phyloP scores from a whole-genome alignment of 2,888 invertebrate species.

The Synergus umbraculus region DNA sequence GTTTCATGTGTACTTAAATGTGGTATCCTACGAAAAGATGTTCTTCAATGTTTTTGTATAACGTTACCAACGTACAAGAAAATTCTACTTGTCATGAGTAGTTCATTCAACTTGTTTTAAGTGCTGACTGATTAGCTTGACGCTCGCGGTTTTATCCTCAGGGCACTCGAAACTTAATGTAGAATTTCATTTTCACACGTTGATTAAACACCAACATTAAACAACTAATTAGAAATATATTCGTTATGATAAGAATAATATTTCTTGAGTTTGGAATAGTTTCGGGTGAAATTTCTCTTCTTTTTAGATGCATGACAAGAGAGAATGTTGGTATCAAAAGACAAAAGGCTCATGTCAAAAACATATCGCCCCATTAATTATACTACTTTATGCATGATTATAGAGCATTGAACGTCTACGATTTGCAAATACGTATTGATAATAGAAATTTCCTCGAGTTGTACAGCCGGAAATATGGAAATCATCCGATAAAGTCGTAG shows the following conservation, averaged over 20 bases:
- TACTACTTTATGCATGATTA: conserved; percentile 48
- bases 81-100: background rate
- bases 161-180: background rate
- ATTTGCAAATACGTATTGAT: background rate
- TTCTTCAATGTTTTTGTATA: background rate
- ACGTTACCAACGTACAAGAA: background rate
- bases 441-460: background rate
- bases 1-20: background rate
- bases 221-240: background rate
- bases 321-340: background rate
- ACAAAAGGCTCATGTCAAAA: conserved; percentile 44
- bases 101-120: conserved; percentile 11
- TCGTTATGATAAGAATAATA: background rate
- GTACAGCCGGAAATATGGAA: conserved; percentile 29
- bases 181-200: background rate
- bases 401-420: conserved; percentile 27
- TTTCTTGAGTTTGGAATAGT: background rate
- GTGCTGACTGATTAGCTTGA: background rate
- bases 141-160: background rate
- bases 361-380: conserved; percentile 56
- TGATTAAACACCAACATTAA: background rate
- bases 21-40: background rate
- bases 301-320: background rate
- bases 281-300: background rate
- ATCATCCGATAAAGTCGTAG: conserved; percentile 24